These are phyloP conservation scores for Tyrannus savana DNA, from an alignment of 2,113 vertebrate genomes.

Conservation along the genomic window DNA sequence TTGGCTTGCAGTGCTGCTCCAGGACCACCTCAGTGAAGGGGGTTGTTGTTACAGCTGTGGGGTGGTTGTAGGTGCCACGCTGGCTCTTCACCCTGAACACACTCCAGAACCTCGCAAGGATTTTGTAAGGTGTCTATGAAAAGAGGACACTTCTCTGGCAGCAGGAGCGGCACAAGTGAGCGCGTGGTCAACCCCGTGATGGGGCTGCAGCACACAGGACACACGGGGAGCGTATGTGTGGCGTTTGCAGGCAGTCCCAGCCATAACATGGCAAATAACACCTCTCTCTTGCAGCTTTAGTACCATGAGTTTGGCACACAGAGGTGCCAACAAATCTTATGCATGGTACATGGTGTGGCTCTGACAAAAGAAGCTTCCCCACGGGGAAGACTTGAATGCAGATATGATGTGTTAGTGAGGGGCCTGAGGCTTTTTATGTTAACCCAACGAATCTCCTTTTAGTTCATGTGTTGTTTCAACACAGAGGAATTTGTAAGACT, in stretches of 20 bases:
- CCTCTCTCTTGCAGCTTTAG: neutral
- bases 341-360: neutral
- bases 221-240: fast-evolving
- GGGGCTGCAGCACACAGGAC: neutral
- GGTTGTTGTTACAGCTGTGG: neutral
- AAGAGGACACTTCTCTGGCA: neutral
- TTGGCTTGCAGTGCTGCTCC: neutral
- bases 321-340: neutral
- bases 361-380: neutral
- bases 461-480: neutral
- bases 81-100: neutral
- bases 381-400: neutral
- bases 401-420: neutral
- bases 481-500: neutral
- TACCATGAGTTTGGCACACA: neutral
- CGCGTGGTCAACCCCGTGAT: fast-evolving
- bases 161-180: fast-evolving
- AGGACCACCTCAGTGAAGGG: neutral
- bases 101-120: fast-evolving
- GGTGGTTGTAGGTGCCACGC: too few species aligned
- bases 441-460: neutral
- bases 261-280: neutral
- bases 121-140: neutral
- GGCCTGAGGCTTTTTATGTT: neutral
- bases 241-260: neutral